Evolutionary conservation across 1,140 invertebrate genomes (phyloP).

Genomic region (Potamilus streckersoni): DNA sequence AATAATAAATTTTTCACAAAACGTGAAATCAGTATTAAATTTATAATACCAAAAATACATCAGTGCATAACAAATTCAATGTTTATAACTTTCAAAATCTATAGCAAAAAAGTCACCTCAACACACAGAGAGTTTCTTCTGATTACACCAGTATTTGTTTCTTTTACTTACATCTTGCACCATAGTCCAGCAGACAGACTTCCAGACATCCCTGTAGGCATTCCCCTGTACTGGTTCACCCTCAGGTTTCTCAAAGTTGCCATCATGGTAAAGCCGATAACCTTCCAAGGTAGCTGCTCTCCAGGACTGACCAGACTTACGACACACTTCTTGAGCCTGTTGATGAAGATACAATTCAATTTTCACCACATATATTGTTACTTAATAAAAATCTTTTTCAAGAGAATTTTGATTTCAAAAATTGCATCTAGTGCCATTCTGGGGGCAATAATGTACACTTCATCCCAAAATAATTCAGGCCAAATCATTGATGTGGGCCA

Average conservation of each 20-base stretch:
- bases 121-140: too few relatives aligned
- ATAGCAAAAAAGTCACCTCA: too few relatives aligned
- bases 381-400: neutral
- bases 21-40: too few relatives aligned
- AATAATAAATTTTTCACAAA: too few relatives aligned
- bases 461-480: too few relatives aligned
- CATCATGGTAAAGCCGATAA: constrained; percentile 87
- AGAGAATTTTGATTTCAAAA: too few relatives aligned
- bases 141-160: neutral
- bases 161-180: constrained; percentile 70
- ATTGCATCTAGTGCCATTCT: too few relatives aligned
- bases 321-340: constrained; percentile 83
- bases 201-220: constrained; percentile 90
- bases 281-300: constrained; percentile 89
- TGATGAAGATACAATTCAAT: neutral
- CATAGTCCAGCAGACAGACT: constrained; percentile 83
- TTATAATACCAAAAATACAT: too few relatives aligned
- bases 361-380: neutral
- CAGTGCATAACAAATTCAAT: too few relatives aligned
- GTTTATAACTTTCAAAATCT: too few relatives aligned
- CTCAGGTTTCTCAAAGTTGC: constrained; percentile 75
- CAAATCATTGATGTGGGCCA: too few relatives aligned
- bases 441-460: too few relatives aligned
- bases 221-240: constrained; percentile 81
- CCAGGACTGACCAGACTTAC: constrained; percentile 86